Percentiles rank a stretch among this genome's conserved stretches.
Conservation (phyloP, 2,797 vertebrate genomes). For the Aphelocoma californica region DNA sequence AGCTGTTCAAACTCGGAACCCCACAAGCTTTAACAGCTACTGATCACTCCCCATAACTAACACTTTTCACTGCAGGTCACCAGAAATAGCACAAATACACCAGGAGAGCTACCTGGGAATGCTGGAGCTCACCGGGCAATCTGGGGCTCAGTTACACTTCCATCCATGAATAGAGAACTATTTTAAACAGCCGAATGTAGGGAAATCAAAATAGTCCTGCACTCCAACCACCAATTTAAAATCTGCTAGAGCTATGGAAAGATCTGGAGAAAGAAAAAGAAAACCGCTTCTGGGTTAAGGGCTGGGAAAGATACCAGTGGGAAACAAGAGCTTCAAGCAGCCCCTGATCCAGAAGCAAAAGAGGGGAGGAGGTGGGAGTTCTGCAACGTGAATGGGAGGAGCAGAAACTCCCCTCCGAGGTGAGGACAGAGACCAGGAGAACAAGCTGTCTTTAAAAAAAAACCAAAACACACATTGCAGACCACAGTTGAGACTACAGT, state of each 20-base stretch:
- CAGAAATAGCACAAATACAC: neutral
- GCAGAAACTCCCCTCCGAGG: neutral
- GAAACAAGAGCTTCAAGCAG: neutral
- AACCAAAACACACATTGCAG: neutral
- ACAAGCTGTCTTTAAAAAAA: neutral
- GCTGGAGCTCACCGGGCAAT: accelerated
- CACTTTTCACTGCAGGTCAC: too few species aligned
- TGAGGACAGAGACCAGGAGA: neutral
- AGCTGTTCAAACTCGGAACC: neutral
- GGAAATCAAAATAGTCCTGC: neutral
- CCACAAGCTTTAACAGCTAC: too few species aligned
- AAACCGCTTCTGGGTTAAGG: accelerated
- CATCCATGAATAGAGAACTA: accelerated
- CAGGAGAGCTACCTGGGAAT: accelerated
- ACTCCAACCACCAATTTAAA: accelerated
- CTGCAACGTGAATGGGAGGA: accelerated
- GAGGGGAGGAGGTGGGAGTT: neutral
- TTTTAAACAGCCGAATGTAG: neutral
- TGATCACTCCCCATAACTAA: accelerated
- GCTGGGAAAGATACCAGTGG: accelerated
- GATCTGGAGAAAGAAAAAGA: neutral
- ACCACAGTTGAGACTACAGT: accelerated
- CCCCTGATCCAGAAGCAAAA: accelerated
- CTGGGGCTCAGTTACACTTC: neutral
- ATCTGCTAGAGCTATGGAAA: accelerated